These are phyloP conservation scores for Sciaenops ocellatus DNA, from an alignment of 2,797 vertebrate species.

Conservation along the genomic window DNA sequence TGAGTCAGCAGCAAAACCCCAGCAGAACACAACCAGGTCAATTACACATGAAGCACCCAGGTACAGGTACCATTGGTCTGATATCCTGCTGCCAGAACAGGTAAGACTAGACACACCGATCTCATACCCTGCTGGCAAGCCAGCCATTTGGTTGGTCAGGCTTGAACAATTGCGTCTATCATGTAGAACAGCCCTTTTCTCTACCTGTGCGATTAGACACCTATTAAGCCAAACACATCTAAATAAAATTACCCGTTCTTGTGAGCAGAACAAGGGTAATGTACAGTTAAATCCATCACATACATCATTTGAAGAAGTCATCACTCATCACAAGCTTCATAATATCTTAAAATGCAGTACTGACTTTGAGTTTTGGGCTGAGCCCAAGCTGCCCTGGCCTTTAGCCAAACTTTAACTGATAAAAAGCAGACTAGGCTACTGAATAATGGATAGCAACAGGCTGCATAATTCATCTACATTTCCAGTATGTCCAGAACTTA, in stretches of 20 bases:
- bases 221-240: slow-evolving; percentile 6
- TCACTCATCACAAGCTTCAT: slow-evolving; percentile 6
- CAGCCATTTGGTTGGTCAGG: slow-evolving; percentile 40
- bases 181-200: slow-evolving; percentile 2
- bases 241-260: slow-evolving; percentile 17
- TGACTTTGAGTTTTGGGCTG: slow-evolving; percentile 31
- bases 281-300: slow-evolving; percentile 1
- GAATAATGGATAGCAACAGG: slow-evolving; percentile 80
- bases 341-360: slow-evolving; percentile 11
- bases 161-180: slow-evolving; percentile 28
- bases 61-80: slow-evolving; percentile 39
- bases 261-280: background rate
- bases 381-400: slow-evolving; percentile 45
- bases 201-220: background rate
- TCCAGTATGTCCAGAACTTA: slow-evolving; percentile 78
- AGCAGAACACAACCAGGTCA: slow-evolving; percentile 59
- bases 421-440: slow-evolving; percentile 72
- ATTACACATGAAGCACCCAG: slow-evolving; percentile 53
- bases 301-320: background rate
- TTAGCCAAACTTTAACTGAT: slow-evolving; percentile 70
- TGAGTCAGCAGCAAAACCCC: slow-evolving; percentile 73
- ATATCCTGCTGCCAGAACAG: slow-evolving; percentile 52
- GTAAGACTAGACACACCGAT: slow-evolving; percentile 63
- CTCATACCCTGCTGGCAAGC: slow-evolving; percentile 30
- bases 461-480: slow-evolving; percentile 85